Percentiles rank a stretch among this genome's conserved stretches.
phyloP scores from a whole-genome alignment of 1,140 invertebrate species.

The Ceratina japonica region DNA sequence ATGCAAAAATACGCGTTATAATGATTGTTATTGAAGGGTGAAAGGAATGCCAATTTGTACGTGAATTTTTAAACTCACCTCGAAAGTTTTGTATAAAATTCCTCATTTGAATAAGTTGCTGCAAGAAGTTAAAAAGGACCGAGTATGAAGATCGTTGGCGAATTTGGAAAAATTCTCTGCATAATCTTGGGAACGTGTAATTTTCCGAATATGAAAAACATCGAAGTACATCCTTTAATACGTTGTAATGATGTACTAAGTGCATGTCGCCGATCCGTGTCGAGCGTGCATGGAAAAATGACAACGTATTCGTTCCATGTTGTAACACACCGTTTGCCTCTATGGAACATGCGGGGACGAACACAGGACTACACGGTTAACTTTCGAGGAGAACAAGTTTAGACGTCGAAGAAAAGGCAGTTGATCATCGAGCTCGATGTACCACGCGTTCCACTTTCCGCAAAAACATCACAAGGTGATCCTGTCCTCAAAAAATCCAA shows the following conservation, averaged over 20 bases:
- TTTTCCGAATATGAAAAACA: background rate
- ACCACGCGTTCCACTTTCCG: background rate
- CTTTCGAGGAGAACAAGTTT: slow-evolving; percentile 13
- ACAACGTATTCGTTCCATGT: background rate
- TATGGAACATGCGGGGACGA: background rate
- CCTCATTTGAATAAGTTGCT: too few relatives aligned
- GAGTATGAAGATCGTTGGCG: too few relatives aligned
- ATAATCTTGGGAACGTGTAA: background rate
- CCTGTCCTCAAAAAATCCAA: too few relatives aligned
- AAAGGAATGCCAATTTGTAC: too few relatives aligned
- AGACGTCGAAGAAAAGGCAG: background rate
- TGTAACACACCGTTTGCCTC: slow-evolving; percentile 2
- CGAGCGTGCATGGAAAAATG: background rate
- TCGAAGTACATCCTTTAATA: background rate
- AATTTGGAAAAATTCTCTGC: too few relatives aligned
- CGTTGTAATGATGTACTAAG: background rate
- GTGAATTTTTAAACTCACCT: too few relatives aligned
- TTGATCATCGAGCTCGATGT: background rate
- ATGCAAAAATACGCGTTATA: too few relatives aligned
- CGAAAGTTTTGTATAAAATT: too few relatives aligned
- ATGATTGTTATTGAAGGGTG: too few relatives aligned
- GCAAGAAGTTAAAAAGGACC: too few relatives aligned
- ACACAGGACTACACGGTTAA: slow-evolving; percentile 4
- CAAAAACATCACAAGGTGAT: background rate
- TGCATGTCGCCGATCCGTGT: background rate